These are phyloP conservation scores for Maniola hyperantus DNA, from an alignment of 2,888 invertebrate genomes.

Conservation along the genomic window DNA sequence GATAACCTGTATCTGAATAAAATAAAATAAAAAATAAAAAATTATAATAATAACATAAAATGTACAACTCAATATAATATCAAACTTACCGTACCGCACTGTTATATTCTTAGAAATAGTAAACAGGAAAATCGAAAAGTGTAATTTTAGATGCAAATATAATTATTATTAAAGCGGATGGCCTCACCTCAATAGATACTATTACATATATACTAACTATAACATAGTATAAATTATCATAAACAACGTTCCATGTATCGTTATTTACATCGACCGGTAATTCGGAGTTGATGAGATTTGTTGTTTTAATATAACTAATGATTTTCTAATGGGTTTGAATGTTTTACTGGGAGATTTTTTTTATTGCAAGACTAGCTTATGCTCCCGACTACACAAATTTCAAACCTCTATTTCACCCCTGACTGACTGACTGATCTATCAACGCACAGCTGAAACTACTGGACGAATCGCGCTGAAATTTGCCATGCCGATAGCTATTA, in stretches of 20 bases:
- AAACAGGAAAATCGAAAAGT: conserved; percentile 26
- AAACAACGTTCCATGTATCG: conserved; percentile 27
- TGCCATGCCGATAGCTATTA: no score
- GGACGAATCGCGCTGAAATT: no score
- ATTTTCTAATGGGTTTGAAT: conserved; percentile 21
- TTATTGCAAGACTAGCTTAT: no score
- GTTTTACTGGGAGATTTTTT: background rate
- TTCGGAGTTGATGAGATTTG: conserved; percentile 24
- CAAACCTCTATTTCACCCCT: no score
- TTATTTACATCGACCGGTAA: background rate
- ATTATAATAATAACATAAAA: no score
- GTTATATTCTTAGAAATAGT: background rate
- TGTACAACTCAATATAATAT: no score
- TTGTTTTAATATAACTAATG: conserved; percentile 35
- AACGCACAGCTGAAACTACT: no score
- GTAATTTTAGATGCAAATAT: conserved; percentile 24
- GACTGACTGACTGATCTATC: no score
- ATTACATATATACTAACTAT: conserved; percentile 23
- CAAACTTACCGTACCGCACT: no score
- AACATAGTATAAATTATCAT: conserved; percentile 26
- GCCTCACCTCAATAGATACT: conserved; percentile 24
- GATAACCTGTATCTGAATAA: no score
- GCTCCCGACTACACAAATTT: no score
- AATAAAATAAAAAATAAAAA: no score
- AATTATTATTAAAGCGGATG: conserved; percentile 14